Evolutionary conservation across 2,113 vertebrate species (phyloP).

Genomic region (Hyperopisus bebe): DNA sequence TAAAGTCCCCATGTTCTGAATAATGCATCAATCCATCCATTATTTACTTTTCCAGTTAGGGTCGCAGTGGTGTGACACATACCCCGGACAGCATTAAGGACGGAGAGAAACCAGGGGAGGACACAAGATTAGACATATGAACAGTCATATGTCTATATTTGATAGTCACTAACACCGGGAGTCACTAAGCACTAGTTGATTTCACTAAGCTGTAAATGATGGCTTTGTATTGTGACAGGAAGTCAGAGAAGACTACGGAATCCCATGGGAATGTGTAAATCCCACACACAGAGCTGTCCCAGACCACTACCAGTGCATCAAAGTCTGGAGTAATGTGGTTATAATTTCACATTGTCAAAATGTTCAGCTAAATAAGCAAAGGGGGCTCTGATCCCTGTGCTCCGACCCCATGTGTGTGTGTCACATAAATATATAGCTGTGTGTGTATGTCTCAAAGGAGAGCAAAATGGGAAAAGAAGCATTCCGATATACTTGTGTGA

Average conservation of each 20-base stretch:
- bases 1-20: constrained; percentile 1
- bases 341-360: background rate
- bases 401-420: no score
- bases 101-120: no score
- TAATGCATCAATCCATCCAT: background rate
- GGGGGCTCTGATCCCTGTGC: no score
- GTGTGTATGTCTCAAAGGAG: background rate
- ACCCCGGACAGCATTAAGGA: background rate
- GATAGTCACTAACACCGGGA: background rate
- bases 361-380: background rate
- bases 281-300: background rate
- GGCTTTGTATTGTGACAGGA: background rate
- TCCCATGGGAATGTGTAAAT: background rate
- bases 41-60: background rate
- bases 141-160: no score
- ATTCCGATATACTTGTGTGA: background rate
- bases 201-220: background rate
- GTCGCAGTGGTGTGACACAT: background rate
- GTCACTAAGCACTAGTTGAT: background rate
- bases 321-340: background rate
- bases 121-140: background rate
- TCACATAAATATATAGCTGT: no score
- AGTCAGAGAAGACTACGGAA: background rate
- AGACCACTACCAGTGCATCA: background rate
- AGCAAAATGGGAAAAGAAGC: background rate